Percentiles rank a stretch among this genome's conserved stretches.
These are phyloP conservation scores for Drosophila pectinifera DNA, from an alignment of 1,140 invertebrate genomes.

Conservation along the genomic window DNA sequence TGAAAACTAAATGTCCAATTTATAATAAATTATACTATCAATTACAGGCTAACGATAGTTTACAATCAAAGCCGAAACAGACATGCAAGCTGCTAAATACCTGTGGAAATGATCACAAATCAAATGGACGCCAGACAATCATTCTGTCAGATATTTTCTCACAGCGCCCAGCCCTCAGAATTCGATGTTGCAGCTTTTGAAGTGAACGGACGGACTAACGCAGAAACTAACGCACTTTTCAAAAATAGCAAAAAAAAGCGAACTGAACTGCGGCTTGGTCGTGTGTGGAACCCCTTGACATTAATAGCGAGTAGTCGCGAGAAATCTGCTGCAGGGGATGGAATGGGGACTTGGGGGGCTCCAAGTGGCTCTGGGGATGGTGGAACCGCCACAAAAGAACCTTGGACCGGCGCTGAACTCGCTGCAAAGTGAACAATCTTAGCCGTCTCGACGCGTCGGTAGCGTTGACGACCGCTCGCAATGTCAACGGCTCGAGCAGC, in stretches of 20 bases:
- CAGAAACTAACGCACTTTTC: constrained; percentile 82
- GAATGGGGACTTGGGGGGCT: background rate
- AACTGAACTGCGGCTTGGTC: constrained; percentile 42
- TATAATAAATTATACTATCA: constrained; percentile 2
- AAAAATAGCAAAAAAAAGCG: constrained; percentile 16
- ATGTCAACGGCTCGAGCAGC: constrained; percentile 72
- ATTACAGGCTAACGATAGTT: constrained; percentile 14
- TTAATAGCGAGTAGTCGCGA: constrained; percentile 68
- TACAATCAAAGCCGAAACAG: constrained; percentile 12
- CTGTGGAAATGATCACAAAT: constrained; percentile 29
- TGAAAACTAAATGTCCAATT: background rate
- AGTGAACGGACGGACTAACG: constrained; percentile 67
- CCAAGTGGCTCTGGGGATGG: constrained; percentile 6
- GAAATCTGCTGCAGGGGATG: constrained; percentile 29
- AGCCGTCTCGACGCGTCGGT: constrained; percentile 42
- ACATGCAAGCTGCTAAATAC: constrained; percentile 23
- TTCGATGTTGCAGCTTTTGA: constrained; percentile 7
- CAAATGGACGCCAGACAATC: constrained; percentile 24
- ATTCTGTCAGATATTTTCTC: constrained; percentile 39
- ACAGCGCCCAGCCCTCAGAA: constrained; percentile 22
- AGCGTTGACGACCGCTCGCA: constrained; percentile 72
- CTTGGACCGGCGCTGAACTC: constrained; percentile 74
- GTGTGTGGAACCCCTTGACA: constrained; percentile 82
- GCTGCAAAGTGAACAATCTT: constrained; percentile 72
- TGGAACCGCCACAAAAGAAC: constrained; percentile 67